phyloP scores from a whole-genome alignment of 2,113 vertebrate species.

The Fulica atra region DNA sequence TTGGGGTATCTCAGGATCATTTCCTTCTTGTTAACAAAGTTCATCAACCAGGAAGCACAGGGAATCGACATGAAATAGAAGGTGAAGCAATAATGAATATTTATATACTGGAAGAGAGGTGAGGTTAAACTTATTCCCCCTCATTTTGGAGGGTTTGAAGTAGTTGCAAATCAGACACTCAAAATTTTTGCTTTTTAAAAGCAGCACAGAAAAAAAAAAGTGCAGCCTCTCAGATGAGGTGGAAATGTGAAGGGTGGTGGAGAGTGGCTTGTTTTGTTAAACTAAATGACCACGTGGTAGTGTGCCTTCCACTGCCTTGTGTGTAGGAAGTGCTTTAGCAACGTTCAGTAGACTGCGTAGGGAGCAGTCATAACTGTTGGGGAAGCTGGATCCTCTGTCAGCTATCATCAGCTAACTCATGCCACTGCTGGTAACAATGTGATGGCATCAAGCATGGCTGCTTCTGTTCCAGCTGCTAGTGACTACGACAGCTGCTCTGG shows the following conservation, averaged over 20 bases:
- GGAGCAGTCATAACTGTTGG: neutral
- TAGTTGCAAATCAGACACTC: neutral
- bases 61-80: conserved; percentile 24
- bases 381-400: neutral
- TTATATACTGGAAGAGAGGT: neutral
- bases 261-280: neutral
- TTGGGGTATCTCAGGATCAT: conserved; percentile 40
- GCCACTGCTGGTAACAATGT: neutral
- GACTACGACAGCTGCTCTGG: neutral
- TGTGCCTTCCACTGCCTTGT: neutral
- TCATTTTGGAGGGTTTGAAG: neutral
- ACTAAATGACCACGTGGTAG: rapidly evolving
- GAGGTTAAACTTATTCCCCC: neutral
- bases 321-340: neutral
- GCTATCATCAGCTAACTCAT: neutral
- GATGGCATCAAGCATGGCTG: neutral
- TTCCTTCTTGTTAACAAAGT: conserved; percentile 58
- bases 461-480: neutral
- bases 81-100: neutral
- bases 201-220: neutral
- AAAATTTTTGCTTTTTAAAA: neutral
- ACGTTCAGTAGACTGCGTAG: neutral
- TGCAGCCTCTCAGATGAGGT: neutral
- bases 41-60: conserved; percentile 54
- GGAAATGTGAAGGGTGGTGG: neutral